Conservation (phyloP, 2,888 invertebrate genomes). For the Lacanobia wlatinum region DNA sequence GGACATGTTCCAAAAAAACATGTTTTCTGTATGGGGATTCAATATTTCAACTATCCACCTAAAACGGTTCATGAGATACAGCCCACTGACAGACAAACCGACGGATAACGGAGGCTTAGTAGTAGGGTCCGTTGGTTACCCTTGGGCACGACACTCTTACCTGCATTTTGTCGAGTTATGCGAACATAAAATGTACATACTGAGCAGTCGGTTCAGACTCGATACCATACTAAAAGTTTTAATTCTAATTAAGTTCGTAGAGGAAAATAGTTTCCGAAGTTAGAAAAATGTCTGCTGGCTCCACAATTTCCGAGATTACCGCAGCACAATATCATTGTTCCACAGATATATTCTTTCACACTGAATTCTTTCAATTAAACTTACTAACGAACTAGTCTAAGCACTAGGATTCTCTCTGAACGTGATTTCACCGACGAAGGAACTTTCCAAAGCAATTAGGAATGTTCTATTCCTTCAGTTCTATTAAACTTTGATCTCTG, state of each 20-base stretch:
- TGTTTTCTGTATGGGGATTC: too few species aligned
- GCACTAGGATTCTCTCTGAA: constrained; percentile 58
- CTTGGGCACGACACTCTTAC: too few species aligned
- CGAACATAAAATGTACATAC: neutral
- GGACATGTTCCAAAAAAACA: too few species aligned
- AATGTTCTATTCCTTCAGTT: constrained; percentile 63
- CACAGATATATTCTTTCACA: constrained; percentile 26
- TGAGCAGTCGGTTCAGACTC: neutral
- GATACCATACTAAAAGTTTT: neutral
- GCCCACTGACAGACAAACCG: too few species aligned
- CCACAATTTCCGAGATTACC: constrained; percentile 8
- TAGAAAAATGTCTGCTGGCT: neutral
- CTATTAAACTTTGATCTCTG: constrained; percentile 65
- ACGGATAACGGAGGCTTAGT: too few species aligned
- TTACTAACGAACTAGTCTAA: constrained; percentile 61
- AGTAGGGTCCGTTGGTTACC: too few species aligned
- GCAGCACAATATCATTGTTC: constrained; percentile 24
- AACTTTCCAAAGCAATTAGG: constrained; percentile 70
- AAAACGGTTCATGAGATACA: too few species aligned
- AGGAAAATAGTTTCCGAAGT: neutral
- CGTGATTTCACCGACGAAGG: constrained; percentile 56
- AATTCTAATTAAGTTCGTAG: neutral
- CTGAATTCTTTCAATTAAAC: constrained; percentile 64
- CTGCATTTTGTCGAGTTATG: too few species aligned
- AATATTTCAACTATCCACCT: too few species aligned